These are phyloP conservation scores for Orchesellides sinensis DNA, from an alignment of 2,888 invertebrate species.

Conservation along the genomic window DNA sequence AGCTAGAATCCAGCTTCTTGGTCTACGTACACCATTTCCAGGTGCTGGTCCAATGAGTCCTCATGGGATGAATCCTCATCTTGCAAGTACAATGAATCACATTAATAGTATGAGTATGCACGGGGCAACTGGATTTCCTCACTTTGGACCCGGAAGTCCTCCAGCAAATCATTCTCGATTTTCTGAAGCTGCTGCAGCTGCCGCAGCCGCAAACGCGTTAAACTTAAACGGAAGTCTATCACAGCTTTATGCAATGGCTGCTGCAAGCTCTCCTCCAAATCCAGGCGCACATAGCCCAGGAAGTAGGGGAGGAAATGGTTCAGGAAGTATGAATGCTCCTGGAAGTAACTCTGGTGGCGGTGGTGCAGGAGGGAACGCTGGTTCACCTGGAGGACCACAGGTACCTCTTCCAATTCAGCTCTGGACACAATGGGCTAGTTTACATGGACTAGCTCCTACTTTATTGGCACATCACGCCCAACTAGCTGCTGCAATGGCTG, in stretches of 20 bases:
- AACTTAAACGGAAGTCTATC: constrained; percentile 73
- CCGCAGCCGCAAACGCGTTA: constrained; percentile 76
- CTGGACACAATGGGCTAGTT: constrained; percentile 86
- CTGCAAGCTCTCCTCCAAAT: constrained; percentile 62
- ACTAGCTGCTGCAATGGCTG: constrained; percentile 79
- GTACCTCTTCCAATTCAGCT: constrained; percentile 78
- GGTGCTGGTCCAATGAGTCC: constrained; percentile 59
- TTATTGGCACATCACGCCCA: constrained; percentile 82
- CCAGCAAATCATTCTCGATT: constrained; percentile 80
- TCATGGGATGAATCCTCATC: constrained; percentile 61
- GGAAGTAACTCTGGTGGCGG: constrained; percentile 33
- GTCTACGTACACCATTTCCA: constrained; percentile 72
- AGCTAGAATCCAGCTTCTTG: constrained; percentile 85
- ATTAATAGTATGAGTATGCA: constrained; percentile 67
- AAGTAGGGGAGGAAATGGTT: constrained; percentile 63
- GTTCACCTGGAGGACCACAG: constrained; percentile 59
- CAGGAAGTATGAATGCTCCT: constrained; percentile 22
- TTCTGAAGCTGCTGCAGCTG: constrained; percentile 77
- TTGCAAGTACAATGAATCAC: constrained; percentile 66
- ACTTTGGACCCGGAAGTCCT: constrained; percentile 71
- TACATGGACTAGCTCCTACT: constrained; percentile 77
- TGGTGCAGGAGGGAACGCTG: constrained; percentile 61
- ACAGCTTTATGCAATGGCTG: constrained; percentile 74
- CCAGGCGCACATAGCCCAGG: constrained; percentile 64
- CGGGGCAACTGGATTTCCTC: constrained; percentile 60